Evolutionary conservation across 2,888 invertebrate genomes (phyloP), one percentile per base, ranked within the genome.

Genomic region (Portevinia maculata): DNA sequence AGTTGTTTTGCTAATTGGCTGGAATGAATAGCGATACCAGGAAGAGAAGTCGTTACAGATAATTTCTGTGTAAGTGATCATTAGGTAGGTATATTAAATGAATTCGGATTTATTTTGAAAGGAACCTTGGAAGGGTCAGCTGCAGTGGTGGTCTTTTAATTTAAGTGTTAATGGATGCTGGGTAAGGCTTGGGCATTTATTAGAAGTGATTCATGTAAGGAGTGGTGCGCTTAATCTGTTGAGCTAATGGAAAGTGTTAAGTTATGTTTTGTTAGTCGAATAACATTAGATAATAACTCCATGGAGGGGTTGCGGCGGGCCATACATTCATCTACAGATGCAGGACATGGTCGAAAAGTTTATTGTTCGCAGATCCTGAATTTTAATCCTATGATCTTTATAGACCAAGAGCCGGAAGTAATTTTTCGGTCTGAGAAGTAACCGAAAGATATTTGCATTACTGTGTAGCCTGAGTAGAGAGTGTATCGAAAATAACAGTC

Each of bases 1-100:
- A 70, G 70, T 74, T 53, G 70, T 76, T 57, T 52, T 70, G 53
- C 55, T 81, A 81, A 81, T 81, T 81, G 70, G 59, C 59, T 57
- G 50, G 24, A 70, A 75, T 81, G 57, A 71, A 81, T 65, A 59
- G 28, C 70, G 76, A 81, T 81, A 81, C 70, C 76, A 76, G 75
- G 81, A 75, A 81, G 81, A 81, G 76, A 65, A 37, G 81, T 76
- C 39, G 70, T 21, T 60, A 21, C 44, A 74, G 70, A 81, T 81
- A 81, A 60, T 59, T 76, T 71, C 8, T 53, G 64, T 65, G 70
- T 81, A 71, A 81, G 70, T 81, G 65, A 60, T 53, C 81, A 70
- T 75, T 81, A 65, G 76, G 70, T 81, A 65, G 76, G 70, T 65
- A 46, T 64, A 55, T 81, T 71, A 76, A 81, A 76, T 76, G 73